A percentile compares a stretch with the other conserved stretches of the same genome.
These are phyloP conservation scores for Reticulitermes lucifugus DNA, from an alignment of 2,888 invertebrate species.

Conservation along the genomic window DNA sequence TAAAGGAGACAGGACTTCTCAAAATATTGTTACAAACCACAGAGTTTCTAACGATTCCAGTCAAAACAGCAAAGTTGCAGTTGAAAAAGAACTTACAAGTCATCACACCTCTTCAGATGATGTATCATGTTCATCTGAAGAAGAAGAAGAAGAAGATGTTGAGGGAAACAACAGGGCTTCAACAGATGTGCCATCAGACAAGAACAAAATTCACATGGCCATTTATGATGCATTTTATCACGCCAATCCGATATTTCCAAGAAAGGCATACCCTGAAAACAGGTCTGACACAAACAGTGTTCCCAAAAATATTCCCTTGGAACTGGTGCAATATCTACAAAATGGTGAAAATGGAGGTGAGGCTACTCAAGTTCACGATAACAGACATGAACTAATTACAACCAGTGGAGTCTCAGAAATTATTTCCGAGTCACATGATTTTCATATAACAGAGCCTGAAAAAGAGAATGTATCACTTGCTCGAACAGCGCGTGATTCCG, in stretches of 20 bases:
- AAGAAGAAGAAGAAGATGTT: neutral
- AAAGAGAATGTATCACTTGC: neutral
- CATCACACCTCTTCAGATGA: neutral
- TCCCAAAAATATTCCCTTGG: no score
- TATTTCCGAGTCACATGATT: neutral
- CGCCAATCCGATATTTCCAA: slow-evolving; percentile 58
- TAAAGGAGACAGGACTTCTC: neutral
- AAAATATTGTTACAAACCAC: neutral
- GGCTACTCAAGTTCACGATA: neutral
- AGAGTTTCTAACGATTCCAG: neutral
- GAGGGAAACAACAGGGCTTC: neutral
- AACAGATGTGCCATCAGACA: neutral
- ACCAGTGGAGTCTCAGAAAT: neutral
- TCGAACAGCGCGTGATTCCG: neutral
- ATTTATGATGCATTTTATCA: slow-evolving; percentile 1
- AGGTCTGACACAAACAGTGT: slow-evolving; percentile 61
- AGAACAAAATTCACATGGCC: neutral
- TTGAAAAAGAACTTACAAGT: neutral
- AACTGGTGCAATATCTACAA: neutral
- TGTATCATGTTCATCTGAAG: neutral
- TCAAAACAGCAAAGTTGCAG: neutral
- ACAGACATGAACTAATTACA: neutral
- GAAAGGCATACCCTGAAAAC: slow-evolving; percentile 54
- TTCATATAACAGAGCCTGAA: neutral
- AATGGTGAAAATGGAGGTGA: neutral